Base-by-base conservation (phyloP, 1,140 invertebrate genomes). In the Micrasema minimum region DNA sequence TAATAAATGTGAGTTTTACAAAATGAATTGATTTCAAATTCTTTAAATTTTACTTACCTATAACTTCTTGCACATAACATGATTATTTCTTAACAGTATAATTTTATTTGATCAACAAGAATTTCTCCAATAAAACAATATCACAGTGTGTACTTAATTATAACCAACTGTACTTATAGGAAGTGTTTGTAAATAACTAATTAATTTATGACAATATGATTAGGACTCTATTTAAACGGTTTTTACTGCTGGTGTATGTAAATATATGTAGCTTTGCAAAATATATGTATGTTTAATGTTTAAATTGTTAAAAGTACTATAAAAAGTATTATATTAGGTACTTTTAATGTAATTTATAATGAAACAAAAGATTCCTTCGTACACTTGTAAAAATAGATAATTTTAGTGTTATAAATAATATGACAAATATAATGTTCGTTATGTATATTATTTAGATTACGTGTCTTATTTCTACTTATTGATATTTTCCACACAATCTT, bases 341-440 rank as follows among this genome's bases (percentile, higher is more conserved):
- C 23, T 43, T 22, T 55, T 22, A 23, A 51, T 71, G 26, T 71
- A 66, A 71, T 71, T 66, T 66, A 71, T 66, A 66, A 66, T 31
- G 4, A 64, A 66, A 70, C 46, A 70, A 71, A 66, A 50, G 48
- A 71, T 71, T 71, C 62, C 69, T 66, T 38, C 51, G 65, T 71
- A 71, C 9, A 69, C 23, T 23, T 69, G 67, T 69, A 69, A 62
- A 51, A 35, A 62, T 71, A 71, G 69, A 66, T 65, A 48, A 62
- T 7, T 37, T 65, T 71, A 65, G 51, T 65, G 59, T 53, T 66
- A 65, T 41, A 71, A 70, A 64, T 31, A 31, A 31, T 31, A 4
- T 55, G 55, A 66, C 38, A 66, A 70, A 75, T 72, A 72, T 70
- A 75, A 75, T 75, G 74, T 75, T 68, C 74, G 74, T 75, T 75